Conservation (phyloP, 2,888 invertebrate genomes). For the Drosophila peninsularis region DNA sequence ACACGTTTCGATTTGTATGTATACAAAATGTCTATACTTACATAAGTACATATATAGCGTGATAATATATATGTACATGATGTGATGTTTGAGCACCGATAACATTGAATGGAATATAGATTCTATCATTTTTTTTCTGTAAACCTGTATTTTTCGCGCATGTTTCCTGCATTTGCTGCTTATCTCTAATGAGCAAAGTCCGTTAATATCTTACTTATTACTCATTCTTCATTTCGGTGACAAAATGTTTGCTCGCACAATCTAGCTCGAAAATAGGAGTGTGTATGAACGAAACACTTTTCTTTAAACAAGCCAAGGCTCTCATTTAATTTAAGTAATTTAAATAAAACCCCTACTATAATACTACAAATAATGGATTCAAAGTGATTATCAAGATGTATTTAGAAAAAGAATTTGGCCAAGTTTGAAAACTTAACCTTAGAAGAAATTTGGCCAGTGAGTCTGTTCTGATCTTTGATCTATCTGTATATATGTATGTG, state of each 20-base stretch:
- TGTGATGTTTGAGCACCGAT: too few relatives aligned
- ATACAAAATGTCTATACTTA: not conserved
- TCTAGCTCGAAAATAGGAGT: not conserved
- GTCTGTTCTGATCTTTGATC: not conserved
- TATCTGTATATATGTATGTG: too few relatives aligned
- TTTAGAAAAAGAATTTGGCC: too few relatives aligned
- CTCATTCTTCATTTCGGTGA: not conserved
- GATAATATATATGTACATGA: too few relatives aligned
- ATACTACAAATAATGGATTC: too few relatives aligned
- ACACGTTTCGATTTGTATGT: not conserved
- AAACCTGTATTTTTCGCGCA: not conserved
- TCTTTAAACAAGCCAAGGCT: not conserved
- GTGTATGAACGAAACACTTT: not conserved
- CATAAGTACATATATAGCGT: too few relatives aligned
- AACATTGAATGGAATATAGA: too few relatives aligned
- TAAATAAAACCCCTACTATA: too few relatives aligned
- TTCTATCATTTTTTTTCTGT: too few relatives aligned
- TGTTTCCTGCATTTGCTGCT: constrained; percentile 7
- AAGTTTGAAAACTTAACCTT: too few relatives aligned
- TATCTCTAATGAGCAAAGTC: constrained; percentile 21
- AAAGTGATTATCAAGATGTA: not conserved
- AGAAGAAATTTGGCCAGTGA: too few relatives aligned
- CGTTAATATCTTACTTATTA: not conserved
- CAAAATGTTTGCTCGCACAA: not conserved
- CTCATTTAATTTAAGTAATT: too few relatives aligned